Conservation (phyloP, 2,888 invertebrate genomes). For the Digitonthophagus gazella region DNA sequence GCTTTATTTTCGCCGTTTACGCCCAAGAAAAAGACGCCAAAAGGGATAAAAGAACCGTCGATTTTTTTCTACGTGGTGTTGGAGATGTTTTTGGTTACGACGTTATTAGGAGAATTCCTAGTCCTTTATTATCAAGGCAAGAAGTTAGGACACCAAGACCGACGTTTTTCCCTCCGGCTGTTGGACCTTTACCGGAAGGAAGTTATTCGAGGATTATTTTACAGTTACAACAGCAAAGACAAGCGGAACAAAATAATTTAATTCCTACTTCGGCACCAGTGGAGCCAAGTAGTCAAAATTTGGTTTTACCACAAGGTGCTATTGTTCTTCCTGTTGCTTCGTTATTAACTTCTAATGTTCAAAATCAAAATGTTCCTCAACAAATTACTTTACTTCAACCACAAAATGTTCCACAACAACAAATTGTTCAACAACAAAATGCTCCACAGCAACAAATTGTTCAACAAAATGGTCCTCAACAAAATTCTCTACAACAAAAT, state of each 20-base stretch:
- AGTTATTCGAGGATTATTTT: conserved; percentile 25
- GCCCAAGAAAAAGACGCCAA: conserved; percentile 22
- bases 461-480: conserved; percentile 22
- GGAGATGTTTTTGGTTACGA: conserved; percentile 51
- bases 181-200: conserved; percentile 39
- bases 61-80: conserved; percentile 44
- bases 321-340: conserved; percentile 27
- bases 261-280: conserved; percentile 18
- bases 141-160: conserved; percentile 32
- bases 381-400: conserved; percentile 17
- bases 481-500: conserved; percentile 18
- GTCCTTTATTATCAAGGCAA: conserved; percentile 13
- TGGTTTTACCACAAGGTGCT: conserved; percentile 18
- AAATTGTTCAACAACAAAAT: conserved; percentile 3
- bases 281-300: conserved; percentile 17
- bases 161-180: conserved; percentile 44
- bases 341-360: conserved; percentile 11
- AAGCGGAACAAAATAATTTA: conserved; percentile 13
- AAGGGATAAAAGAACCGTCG: conserved; percentile 47
- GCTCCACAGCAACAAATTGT: conserved; percentile 20
- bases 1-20: conserved; percentile 2
- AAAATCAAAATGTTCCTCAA: conserved; percentile 16
- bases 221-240: conserved; percentile 20
- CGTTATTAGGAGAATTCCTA: conserved; percentile 41
- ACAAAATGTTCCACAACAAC: not conserved